Percentiles rank a stretch among this genome's conserved stretches.
Evolutionary conservation across 2,888 invertebrate species (phyloP).

Genomic region (Apomyelois bistriatella): DNA sequence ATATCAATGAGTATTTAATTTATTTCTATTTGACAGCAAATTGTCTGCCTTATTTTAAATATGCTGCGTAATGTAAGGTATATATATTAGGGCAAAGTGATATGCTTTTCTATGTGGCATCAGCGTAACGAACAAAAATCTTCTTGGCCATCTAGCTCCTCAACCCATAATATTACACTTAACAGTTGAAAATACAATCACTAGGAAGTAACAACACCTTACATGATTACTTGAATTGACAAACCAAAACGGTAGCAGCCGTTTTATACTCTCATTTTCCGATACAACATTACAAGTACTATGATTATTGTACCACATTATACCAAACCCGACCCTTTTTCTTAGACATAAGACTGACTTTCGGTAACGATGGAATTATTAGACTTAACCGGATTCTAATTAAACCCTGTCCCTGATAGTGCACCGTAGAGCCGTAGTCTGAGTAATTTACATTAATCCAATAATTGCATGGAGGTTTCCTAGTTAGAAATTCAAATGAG

Average conservation of each 20-base stretch:
- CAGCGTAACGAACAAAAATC: no score
- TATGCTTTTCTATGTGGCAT: no score
- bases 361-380: constrained; percentile 61
- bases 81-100: no score
- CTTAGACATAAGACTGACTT: constrained; percentile 42
- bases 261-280: background rate
- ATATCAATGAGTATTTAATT: no score
- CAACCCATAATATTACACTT: no score
- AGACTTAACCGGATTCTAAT: constrained; percentile 77
- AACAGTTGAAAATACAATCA: no score
- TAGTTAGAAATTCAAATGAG: constrained; percentile 96
- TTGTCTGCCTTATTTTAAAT: no score
- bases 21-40: no score
- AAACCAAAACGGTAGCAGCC: background rate
- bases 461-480: constrained; percentile 95
- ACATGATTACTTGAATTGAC: background rate
- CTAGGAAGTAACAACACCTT: no score
- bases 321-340: constrained; percentile 31
- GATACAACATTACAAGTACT: background rate
- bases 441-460: constrained; percentile 96
- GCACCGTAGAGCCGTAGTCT: constrained; percentile 83
- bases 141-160: no score
- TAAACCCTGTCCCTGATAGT: constrained; percentile 78
- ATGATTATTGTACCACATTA: constrained; percentile 4
- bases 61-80: no score